phyloP scores from a whole-genome alignment of 2,888 invertebrate species.

The Tuberolachnus salignus region DNA sequence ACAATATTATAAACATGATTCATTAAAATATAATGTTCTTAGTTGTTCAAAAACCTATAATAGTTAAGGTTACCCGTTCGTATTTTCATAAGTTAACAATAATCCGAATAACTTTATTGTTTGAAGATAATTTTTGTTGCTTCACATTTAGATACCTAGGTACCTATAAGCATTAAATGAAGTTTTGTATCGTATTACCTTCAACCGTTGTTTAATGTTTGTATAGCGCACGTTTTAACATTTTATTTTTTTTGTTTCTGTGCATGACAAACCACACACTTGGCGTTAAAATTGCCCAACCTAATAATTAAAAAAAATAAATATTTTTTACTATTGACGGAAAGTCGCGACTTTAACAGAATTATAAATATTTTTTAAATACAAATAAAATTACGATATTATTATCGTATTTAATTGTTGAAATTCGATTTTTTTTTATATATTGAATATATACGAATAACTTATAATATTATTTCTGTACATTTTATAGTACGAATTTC shows the following conservation, averaged over 20 bases:
- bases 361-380: constrained; percentile 16
- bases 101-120: neutral
- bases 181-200: neutral
- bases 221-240: constrained; percentile 27
- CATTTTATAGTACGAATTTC: no score
- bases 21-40: no score
- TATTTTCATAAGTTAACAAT: constrained; percentile 1
- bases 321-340: neutral
- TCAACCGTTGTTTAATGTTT: constrained; percentile 15
- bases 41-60: no score
- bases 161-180: neutral
- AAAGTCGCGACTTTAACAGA: constrained; percentile 5
- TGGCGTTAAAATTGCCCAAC: neutral
- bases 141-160: constrained; percentile 1
- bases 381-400: neutral
- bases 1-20: no score
- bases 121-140: constrained; percentile 1
- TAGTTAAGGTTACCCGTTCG: neutral
- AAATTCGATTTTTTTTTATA: neutral
- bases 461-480: no score
- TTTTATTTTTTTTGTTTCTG: constrained; percentile 8
- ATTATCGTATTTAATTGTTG: neutral
- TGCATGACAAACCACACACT: constrained; percentile 3
- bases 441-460: no score
- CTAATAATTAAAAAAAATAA: constrained; percentile 16